Percentiles rank a stretch among this genome's conserved stretches.
phyloP scores from a whole-genome alignment of 2,888 invertebrate species.

The Eupithecia tripunctaria region DNA sequence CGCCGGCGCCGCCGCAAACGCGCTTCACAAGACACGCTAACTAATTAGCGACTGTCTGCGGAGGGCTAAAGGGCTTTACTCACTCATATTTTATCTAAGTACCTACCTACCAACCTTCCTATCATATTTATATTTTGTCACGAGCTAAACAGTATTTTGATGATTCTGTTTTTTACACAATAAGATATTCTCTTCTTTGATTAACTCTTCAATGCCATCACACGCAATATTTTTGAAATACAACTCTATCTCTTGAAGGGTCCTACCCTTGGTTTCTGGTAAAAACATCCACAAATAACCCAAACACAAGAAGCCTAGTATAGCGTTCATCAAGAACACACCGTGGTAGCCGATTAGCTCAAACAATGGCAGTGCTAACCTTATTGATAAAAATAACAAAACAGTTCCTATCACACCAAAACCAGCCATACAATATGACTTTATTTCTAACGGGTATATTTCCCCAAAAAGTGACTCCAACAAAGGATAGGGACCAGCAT shows the following conservation, averaged over 20 bases:
- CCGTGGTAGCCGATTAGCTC: slow-evolving; percentile 48
- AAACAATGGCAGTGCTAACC: slow-evolving; percentile 44
- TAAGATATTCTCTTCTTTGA: neutral
- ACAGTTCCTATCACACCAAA: slow-evolving; percentile 40
- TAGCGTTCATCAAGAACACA: slow-evolving; percentile 47
- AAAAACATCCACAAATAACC: slow-evolving; percentile 47
- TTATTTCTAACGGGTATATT: slow-evolving; percentile 50
- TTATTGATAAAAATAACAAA: slow-evolving; percentile 46
- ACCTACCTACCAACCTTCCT: too few relatives aligned
- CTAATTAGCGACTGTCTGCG: too few relatives aligned
- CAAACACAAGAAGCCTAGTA: slow-evolving; percentile 43
- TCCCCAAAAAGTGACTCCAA: slow-evolving; percentile 49
- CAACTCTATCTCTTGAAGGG: slow-evolving; percentile 52
- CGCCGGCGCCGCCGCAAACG: too few relatives aligned
- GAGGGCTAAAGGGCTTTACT: too few relatives aligned
- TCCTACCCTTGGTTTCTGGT: slow-evolving; percentile 53
- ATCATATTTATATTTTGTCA: too few relatives aligned
- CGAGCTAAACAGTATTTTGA: neutral
- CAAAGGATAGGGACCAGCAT: slow-evolving; percentile 49
- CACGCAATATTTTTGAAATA: slow-evolving; percentile 46
- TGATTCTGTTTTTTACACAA: neutral
- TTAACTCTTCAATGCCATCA: slow-evolving; percentile 17
- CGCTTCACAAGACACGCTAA: too few relatives aligned
- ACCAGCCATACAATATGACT: slow-evolving; percentile 42
- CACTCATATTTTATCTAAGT: too few relatives aligned